Evolutionary conservation across 2,113 vertebrate genomes (phyloP).

Genomic region (Cinclus mexicanus): DNA sequence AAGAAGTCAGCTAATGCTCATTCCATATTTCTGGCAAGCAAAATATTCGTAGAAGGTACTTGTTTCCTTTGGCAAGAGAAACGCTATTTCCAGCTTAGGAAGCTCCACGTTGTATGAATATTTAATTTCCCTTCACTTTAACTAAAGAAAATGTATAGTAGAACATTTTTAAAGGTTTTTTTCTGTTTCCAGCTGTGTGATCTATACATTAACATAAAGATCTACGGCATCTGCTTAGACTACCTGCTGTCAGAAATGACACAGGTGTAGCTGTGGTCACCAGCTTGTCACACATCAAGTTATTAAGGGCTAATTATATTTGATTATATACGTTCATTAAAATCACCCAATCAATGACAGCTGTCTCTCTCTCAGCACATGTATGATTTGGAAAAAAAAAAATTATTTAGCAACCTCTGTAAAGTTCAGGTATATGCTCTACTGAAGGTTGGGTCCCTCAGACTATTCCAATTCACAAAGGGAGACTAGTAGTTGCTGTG

Average conservation of each 20-base stretch:
- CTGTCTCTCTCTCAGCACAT: background rate
- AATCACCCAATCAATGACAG: background rate
- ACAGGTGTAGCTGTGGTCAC: background rate
- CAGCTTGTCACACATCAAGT: background rate
- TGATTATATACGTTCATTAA: background rate
- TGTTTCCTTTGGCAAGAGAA: conserved; percentile 74
- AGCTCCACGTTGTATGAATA: conserved; percentile 63
- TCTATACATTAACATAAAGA: background rate
- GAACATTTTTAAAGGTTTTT: conserved; percentile 22
- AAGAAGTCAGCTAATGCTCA: conserved; percentile 64
- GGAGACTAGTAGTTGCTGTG: background rate
- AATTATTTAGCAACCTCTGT: background rate
- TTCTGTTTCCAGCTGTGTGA: conserved; percentile 4
- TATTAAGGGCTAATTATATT: background rate
- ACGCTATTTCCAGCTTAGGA: conserved; percentile 59
- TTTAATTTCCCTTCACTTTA: conserved; percentile 69
- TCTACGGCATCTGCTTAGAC: background rate
- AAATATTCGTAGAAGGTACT: conserved; percentile 64
- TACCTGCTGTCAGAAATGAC: background rate
- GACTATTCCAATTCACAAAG: background rate
- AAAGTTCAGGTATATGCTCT: background rate
- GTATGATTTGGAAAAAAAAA: background rate
- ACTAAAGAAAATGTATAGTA: conserved; percentile 5
- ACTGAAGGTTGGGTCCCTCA: background rate
- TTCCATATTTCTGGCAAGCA: conserved; percentile 70